phyloP scores from a whole-genome alignment of 2,888 invertebrate genomes.

The Endotricha flammealis region DNA sequence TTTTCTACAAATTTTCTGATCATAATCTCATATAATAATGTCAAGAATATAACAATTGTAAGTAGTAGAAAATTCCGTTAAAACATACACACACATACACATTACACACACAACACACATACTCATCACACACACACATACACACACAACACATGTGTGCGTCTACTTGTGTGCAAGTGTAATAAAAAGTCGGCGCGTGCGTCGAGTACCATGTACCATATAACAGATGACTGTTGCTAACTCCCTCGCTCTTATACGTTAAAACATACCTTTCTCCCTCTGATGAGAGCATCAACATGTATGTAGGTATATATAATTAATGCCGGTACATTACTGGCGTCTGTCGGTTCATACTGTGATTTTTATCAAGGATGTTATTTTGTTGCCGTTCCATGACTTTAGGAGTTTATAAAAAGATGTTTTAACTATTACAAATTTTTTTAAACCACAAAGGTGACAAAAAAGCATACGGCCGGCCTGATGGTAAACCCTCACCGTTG shows the following conservation, averaged over 20 bases:
- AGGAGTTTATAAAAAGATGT: no score
- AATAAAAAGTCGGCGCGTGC: slow-evolving; percentile 54
- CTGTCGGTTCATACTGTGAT: slow-evolving; percentile 10
- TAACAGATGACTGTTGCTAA: slow-evolving; percentile 40
- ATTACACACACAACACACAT: slow-evolving; percentile 14
- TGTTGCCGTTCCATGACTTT: no score
- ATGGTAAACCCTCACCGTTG: no score
- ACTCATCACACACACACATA: slow-evolving; percentile 17
- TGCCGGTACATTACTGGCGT: slow-evolving; percentile 8
- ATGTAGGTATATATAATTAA: slow-evolving; percentile 8
- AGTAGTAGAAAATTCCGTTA: slow-evolving; percentile 63
- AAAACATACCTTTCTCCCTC: slow-evolving; percentile 24
- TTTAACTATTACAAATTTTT: no score
- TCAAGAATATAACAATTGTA: slow-evolving; percentile 48
- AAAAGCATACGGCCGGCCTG: no score
- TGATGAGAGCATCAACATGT: slow-evolving; percentile 33
- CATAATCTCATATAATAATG: slow-evolving; percentile 36
- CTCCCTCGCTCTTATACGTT: slow-evolving; percentile 24
- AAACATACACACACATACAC: slow-evolving; percentile 27
- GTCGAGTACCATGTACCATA: slow-evolving; percentile 41
- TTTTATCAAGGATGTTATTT: slow-evolving; percentile 13
- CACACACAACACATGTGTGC: slow-evolving; percentile 16
- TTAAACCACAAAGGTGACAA: no score
- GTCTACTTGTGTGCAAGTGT: slow-evolving; percentile 33
- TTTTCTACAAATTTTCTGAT: slow-evolving; percentile 33